phyloP scores from a whole-genome alignment of 2,113 vertebrate genomes.

The Dicrurus megarhynchus region DNA sequence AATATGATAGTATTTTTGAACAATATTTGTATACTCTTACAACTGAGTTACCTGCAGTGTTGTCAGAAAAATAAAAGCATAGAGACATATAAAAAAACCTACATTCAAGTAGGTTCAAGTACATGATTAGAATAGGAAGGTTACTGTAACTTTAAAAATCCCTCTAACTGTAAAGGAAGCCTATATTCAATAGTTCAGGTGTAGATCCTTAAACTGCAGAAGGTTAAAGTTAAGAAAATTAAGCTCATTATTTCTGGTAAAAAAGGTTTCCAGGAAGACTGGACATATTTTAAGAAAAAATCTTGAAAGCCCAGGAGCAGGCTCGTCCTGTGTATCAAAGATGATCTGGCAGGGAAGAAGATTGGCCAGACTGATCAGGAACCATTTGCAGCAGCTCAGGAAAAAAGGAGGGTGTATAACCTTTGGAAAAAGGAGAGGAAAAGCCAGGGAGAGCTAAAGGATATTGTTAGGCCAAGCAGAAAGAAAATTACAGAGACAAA shows the following conservation, averaged over 20 bases:
- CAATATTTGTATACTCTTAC: not conserved
- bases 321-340: not conserved
- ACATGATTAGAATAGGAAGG: not conserved
- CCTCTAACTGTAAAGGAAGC: not conserved
- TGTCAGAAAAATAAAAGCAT: not conserved
- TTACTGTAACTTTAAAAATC: not conserved
- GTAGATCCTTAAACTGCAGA: not conserved
- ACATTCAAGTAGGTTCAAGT: not conserved
- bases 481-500: not conserved
- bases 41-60: not conserved
- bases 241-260: not conserved
- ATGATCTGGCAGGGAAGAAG: not conserved
- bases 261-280: not conserved
- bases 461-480: rapidly evolving
- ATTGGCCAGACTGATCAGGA: not conserved
- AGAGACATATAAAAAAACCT: too few species aligned
- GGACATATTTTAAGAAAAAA: not conserved
- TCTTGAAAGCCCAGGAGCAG: not conserved
- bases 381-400: not conserved
- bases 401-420: rapidly evolving
- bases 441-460: rapidly evolving
- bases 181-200: not conserved
- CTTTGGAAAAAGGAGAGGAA: not conserved
- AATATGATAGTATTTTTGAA: not conserved
- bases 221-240: not conserved